These are phyloP conservation scores for Fukomys damarensis DNA, from an alignment of 2,113 vertebrate species.

Conservation along the genomic window DNA sequence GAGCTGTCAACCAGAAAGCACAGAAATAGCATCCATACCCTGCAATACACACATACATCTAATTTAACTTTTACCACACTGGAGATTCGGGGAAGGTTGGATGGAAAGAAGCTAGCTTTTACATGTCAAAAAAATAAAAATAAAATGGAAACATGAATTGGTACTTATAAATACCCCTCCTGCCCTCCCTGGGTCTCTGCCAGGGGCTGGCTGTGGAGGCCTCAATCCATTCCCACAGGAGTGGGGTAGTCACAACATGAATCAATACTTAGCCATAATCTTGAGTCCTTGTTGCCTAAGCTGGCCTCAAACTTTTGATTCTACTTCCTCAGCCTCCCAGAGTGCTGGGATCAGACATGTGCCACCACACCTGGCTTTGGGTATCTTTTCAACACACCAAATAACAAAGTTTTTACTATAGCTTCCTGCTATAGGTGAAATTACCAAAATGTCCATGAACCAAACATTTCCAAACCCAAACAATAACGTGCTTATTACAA, in stretches of 20 bases:
- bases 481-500: not conserved
- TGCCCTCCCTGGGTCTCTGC: not conserved
- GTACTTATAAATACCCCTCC: not conserved
- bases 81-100: not conserved
- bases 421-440: not conserved
- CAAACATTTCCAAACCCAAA: not conserved
- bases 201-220: too few species aligned
- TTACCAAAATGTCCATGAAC: not conserved
- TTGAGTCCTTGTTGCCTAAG: not conserved
- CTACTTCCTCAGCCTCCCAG: not conserved
- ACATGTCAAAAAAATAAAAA: not conserved
- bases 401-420: not conserved
- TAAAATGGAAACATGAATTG: not conserved
- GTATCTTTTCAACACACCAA: not conserved
- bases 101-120: not conserved
- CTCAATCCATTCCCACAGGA: not conserved
- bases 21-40: constrained; percentile 30
- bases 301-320: not conserved
- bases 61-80: constrained; percentile 19
- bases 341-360: not conserved
- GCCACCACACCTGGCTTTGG: not conserved
- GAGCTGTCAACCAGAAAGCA: constrained; percentile 57
- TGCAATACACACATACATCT: constrained; percentile 6
- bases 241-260: not conserved
- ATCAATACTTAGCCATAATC: not conserved